phyloP scores from a whole-genome alignment of 2,113 vertebrate genomes.

The Mola mola region DNA sequence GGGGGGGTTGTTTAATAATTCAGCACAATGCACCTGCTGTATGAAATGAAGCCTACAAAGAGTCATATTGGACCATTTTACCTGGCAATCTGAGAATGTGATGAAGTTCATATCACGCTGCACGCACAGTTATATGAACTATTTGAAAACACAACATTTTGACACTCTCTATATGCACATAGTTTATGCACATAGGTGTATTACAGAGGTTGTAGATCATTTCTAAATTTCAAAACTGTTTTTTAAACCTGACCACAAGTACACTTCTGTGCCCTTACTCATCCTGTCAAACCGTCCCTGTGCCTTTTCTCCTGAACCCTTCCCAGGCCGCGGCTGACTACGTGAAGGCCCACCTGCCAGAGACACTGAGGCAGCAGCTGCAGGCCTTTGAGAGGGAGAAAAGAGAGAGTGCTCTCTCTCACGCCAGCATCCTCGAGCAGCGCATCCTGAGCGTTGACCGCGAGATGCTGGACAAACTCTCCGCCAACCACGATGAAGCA shows the following conservation, averaged over 20 bases:
- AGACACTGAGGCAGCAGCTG: slow-evolving; percentile 92
- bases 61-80: no score
- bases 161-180: no score
- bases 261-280: neutral
- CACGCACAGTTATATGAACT: no score
- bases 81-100: no score
- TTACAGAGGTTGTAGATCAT: no score
- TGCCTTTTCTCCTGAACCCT: slow-evolving; percentile 3
- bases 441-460: slow-evolving; percentile 92
- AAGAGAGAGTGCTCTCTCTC: slow-evolving; percentile 89
- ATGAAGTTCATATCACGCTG: no score
- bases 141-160: no score
- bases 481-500: slow-evolving; percentile 94
- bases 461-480: slow-evolving; percentile 95
- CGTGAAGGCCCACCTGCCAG: slow-evolving; percentile 93
- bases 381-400: slow-evolving; percentile 93
- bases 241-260: no score
- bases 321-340: slow-evolving; percentile 93
- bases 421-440: slow-evolving; percentile 94
- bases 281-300: slow-evolving; percentile 3
- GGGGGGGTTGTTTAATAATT: slow-evolving; percentile 61
- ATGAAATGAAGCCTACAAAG: neutral
- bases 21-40: slow-evolving; percentile 45
- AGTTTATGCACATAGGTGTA: no score
- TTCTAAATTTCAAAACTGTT: no score